These are phyloP conservation scores for Tromatobia lineatoria DNA, from an alignment of 2,888 invertebrate species.

Conservation along the genomic window DNA sequence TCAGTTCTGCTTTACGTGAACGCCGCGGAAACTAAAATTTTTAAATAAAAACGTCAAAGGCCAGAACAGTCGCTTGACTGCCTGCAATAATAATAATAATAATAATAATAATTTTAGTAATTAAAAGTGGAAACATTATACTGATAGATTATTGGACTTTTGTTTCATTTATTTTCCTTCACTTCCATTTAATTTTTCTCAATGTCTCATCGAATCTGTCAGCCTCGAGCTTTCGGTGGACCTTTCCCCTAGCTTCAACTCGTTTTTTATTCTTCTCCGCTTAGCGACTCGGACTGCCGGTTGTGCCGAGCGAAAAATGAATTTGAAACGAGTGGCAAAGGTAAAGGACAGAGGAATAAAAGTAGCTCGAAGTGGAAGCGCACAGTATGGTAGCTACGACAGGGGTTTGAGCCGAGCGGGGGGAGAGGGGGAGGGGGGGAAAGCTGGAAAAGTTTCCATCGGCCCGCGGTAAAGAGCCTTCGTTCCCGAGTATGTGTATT, in stretches of 20 bases:
- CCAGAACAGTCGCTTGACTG: too few species aligned
- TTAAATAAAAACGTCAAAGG: too few species aligned
- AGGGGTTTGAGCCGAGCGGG: conserved; percentile 33
- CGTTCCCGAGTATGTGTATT: conserved; percentile 64
- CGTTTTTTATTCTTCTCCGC: conserved; percentile 10
- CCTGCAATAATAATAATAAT: too few species aligned
- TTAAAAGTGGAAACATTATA: not conserved
- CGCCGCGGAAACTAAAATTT: too few species aligned
- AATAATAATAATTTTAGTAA: too few species aligned
- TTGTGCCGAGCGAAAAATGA: conserved; percentile 52
- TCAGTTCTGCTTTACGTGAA: too few species aligned
- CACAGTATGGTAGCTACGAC: conserved; percentile 6
- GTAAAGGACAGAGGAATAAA: conserved; percentile 49
- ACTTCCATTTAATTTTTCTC: conserved; percentile 2
- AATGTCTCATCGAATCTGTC: conserved; percentile 23
- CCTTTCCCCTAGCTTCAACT: conserved; percentile 8
- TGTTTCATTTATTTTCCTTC: not conserved
- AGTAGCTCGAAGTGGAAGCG: conserved; percentile 43
- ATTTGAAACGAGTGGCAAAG: conserved; percentile 46
- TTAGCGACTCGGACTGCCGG: not conserved
- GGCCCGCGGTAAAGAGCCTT: conserved; percentile 57
- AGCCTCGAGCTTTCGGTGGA: not conserved
- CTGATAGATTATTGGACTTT: not conserved
- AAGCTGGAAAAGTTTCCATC: conserved; percentile 58
- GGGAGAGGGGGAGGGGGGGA: conserved; percentile 37